Percentiles rank a stretch among this genome's conserved stretches.
phyloP scores from a whole-genome alignment of 2,113 vertebrate species.

The Ictalurus furcatus region DNA sequence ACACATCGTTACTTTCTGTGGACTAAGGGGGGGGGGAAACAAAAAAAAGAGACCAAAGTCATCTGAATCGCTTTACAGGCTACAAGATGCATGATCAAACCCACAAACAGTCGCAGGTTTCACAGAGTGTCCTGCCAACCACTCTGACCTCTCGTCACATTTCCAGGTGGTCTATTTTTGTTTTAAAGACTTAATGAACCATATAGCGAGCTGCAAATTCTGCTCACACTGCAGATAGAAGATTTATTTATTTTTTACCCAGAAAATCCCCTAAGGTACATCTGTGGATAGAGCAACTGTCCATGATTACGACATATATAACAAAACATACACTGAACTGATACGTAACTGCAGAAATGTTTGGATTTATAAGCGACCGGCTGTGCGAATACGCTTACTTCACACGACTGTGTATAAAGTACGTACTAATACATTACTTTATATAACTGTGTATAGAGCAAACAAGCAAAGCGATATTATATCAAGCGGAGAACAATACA shows the following conservation, averaged over 20 bases:
- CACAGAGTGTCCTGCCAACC: background rate
- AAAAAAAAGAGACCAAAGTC: background rate
- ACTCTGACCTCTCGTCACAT: background rate
- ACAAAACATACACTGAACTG: background rate
- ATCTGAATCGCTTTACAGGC: background rate
- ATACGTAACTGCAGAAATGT: background rate
- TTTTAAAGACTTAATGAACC: background rate
- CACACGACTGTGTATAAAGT: background rate
- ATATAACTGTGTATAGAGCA: too few relatives aligned
- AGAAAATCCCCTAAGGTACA: background rate
- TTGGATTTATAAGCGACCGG: background rate
- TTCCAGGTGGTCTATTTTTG: background rate
- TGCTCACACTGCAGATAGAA: background rate
- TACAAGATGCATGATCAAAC: background rate
- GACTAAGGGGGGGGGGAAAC: background rate
- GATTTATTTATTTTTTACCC: background rate
- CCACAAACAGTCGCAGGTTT: background rate
- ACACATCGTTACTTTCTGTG: slow-evolving; percentile 20
- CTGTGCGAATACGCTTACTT: background rate
- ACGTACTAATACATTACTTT: too few relatives aligned
- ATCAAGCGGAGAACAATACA: too few relatives aligned
- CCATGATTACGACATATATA: background rate
- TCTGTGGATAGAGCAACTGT: background rate
- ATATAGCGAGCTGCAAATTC: background rate
- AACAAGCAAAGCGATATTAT: too few relatives aligned